Base-by-base conservation (phyloP, 2,888 invertebrate genomes). In the Drosophila melanosoma region DNA sequence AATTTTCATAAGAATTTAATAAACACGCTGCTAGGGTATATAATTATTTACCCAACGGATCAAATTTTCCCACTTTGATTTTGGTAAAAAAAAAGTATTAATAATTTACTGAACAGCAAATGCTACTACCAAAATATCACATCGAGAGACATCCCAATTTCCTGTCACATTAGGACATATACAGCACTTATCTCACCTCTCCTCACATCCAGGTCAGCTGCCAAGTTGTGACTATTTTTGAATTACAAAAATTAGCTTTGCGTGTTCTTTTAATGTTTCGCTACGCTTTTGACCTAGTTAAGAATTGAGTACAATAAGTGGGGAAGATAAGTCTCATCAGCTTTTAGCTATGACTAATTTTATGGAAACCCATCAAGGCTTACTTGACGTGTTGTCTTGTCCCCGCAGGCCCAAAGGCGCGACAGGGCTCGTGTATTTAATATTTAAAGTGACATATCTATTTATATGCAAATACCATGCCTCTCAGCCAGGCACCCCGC, bases 401-500 rank as follows among this genome's bases (percentile, higher is more conserved):
- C 29, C 62, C n/a, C 12, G 52, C 88, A 82, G 42, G 49, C 32
- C 58, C 17, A 10, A 17, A 32, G 64, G 65, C 33, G 58, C 17
- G 42, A 71, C 64, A 60, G 69, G 52, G 63, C 69, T 59, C 70
- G 71, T 73, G 82, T 74, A 71, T 72, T 58, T 89, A 71, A 87
- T 87, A 82, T 82, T 87, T 79, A 75, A 69, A 80, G 83, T 80
- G 83, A 85, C 83, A 88, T 72, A 85, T 85, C 90, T 85, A 85
- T 85, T 89, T 87, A 87, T 89, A 85, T 85, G 86, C 86, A 89
- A 89, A 89, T 85, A 71, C 65, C 79, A 64, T 77, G 68, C 62
- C 73, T 64, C 36, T 58, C 26, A 72, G 58, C n/a, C 29, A 60
- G 20, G 11, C 36, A 45, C 17, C 26, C 11, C 10, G 29, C 23